Evolutionary conservation across 2,888 invertebrate species (phyloP).

Genomic region (Sepioteuthis lessoniana): DNA sequence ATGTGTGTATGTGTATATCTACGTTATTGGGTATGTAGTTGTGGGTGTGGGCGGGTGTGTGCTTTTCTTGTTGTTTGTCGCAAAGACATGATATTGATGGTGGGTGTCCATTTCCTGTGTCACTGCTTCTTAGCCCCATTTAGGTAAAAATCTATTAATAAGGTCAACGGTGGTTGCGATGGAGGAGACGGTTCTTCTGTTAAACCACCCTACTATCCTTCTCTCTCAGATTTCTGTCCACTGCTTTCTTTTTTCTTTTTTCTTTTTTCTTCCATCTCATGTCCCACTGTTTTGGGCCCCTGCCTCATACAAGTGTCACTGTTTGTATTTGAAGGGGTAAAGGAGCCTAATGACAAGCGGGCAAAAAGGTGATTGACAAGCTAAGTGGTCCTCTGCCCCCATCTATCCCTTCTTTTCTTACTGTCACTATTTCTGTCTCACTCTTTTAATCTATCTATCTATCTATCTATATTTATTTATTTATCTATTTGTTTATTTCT

Average conservation of each 20-base stretch:
- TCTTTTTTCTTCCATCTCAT: neutral
- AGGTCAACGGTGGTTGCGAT: neutral
- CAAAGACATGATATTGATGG: neutral
- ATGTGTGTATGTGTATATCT: neutral
- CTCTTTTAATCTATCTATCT: neutral
- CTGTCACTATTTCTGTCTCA: neutral
- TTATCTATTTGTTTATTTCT: neutral
- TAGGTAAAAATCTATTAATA: constrained; percentile 8
- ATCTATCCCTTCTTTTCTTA: neutral
- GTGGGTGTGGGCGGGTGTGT: neutral
- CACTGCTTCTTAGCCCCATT: neutral
- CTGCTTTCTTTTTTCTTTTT: too few relatives aligned
- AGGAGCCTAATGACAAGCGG: neutral
- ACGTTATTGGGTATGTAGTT: neutral
- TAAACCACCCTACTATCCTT: too few relatives aligned
- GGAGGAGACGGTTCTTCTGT: too few relatives aligned
- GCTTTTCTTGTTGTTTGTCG: neutral
- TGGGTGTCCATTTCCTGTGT: neutral
- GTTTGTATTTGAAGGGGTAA: neutral
- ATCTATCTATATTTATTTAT: neutral
- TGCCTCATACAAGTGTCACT: neutral
- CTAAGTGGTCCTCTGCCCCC: neutral
- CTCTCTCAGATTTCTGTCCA: too few relatives aligned
- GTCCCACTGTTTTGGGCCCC: neutral
- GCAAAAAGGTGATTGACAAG: neutral